Conservation (phyloP, 2,797 vertebrate genomes). For the Chelidonichthys spinosus region DNA sequence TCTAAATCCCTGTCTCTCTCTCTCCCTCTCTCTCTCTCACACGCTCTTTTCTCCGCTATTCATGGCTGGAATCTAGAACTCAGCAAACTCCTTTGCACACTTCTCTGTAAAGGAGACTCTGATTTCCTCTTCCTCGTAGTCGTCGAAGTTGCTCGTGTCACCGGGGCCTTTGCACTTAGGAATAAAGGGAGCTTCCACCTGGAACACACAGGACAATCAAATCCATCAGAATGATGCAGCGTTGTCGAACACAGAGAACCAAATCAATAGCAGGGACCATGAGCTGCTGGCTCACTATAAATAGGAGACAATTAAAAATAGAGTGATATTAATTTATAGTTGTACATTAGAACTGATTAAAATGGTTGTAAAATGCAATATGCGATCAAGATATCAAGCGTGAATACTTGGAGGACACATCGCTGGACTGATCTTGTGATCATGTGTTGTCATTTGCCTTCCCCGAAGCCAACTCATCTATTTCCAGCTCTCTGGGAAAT, state of each 20-base stretch:
- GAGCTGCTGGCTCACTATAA: not conserved
- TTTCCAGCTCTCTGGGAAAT: conserved; percentile 1
- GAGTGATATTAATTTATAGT: conserved; percentile 8
- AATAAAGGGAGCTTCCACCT: conserved; percentile 96
- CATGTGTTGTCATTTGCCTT: conserved; percentile 10
- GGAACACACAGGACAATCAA: conserved; percentile 47
- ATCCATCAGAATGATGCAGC: conserved; percentile 8
- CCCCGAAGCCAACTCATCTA: not conserved
- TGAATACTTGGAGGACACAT: conserved; percentile 8
- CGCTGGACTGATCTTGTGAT: conserved; percentile 7
- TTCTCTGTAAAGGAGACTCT: conserved; percentile 94
- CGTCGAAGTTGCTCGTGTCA: conserved; percentile 97
- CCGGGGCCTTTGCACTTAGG: conserved; percentile 96
- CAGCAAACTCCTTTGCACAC: conserved; percentile 95
- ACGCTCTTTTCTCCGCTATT: conserved; percentile 63
- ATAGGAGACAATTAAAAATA: conserved; percentile 14
- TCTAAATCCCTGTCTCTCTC: conserved; percentile 70
- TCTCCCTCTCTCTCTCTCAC: conserved; percentile 21
- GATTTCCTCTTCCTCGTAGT: conserved; percentile 96
- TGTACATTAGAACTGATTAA: not conserved
- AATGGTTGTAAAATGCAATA: not conserved
- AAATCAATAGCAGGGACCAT: not conserved
- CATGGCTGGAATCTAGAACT: conserved; percentile 88
- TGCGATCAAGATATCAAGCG: not conserved
- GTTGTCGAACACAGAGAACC: not conserved